Percentiles rank a stretch among this genome's conserved stretches.
Evolutionary conservation across 2,888 invertebrate genomes (phyloP).

Genomic region (Meloe dianella): DNA sequence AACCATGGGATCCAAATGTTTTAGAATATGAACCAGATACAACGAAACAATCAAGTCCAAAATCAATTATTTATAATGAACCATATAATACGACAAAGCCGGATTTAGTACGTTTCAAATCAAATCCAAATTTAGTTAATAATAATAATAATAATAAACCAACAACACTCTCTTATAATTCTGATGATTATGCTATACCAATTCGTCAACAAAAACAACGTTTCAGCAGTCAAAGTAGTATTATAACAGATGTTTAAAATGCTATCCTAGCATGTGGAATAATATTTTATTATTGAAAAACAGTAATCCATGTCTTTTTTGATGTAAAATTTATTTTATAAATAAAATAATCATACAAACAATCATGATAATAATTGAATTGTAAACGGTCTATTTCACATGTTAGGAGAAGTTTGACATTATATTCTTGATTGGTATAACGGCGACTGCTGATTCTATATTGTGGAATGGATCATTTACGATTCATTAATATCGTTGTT

Average conservation of each 20-base stretch:
- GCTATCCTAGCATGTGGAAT: conserved; percentile 47
- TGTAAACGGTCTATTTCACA: conserved; percentile 52
- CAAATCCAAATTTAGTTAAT: conserved; percentile 35
- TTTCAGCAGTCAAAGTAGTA: conserved; percentile 53
- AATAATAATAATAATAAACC: conserved; percentile 20
- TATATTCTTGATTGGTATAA: conserved; percentile 41
- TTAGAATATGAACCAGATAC: conserved; percentile 36
- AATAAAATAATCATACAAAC: conserved; percentile 37
- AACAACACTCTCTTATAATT: conserved; percentile 36
- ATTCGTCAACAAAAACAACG: conserved; percentile 41
- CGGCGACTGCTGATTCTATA: conserved; percentile 41
- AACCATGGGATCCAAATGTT: conserved; percentile 74
- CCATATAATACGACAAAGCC: conserved; percentile 38
- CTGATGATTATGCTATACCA: conserved; percentile 46
- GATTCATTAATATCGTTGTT: conserved; percentile 36
- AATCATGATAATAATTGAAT: conserved; percentile 14
- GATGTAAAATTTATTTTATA: conserved; percentile 29
- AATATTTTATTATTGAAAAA: conserved; percentile 24
- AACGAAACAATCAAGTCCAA: conserved; percentile 29
- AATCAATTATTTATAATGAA: conserved; percentile 37
- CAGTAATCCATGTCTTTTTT: conserved; percentile 15
- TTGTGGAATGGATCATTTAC: conserved; percentile 52
- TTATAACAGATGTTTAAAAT: conserved; percentile 51
- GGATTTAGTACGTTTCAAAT: conserved; percentile 37
- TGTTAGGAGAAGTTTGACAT: conserved; percentile 47